Percentiles rank a stretch among this genome's conserved stretches.
phyloP scores from a whole-genome alignment of 1,140 invertebrate species.

The Heliconius hewitsoni region DNA sequence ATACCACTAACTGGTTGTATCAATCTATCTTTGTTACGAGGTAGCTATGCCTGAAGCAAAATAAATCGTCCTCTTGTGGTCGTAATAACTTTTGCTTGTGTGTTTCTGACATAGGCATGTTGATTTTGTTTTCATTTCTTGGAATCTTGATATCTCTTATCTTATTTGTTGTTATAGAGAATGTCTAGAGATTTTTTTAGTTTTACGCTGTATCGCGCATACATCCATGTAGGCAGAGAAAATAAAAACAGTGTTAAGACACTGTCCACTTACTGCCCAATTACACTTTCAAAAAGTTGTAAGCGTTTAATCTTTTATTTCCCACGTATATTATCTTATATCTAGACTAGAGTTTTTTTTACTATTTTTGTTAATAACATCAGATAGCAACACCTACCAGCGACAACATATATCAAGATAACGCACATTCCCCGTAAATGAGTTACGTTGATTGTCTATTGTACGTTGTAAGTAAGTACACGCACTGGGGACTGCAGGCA shows the following conservation, averaged over 20 bases:
- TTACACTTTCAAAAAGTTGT: not conserved
- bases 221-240: no score
- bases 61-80: not conserved
- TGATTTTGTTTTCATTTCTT: not conserved
- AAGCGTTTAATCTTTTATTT: not conserved
- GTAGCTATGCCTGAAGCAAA: not conserved
- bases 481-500: not conserved
- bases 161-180: not conserved
- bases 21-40: not conserved
- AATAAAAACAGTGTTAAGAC: no score
- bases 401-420: not conserved
- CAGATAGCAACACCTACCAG: not conserved
- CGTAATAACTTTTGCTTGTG: not conserved
- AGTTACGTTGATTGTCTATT: slow-evolving; percentile 3
- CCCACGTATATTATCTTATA: no score
- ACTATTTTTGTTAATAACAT: not conserved
- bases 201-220: no score
- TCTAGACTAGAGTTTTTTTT: no score
- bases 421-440: not conserved
- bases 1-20: not conserved
- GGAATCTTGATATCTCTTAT: not conserved
- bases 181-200: no score
- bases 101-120: not conserved
- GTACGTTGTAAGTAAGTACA: not conserved
- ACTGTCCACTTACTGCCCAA: no score